Evolutionary conservation across 2,888 invertebrate genomes (phyloP).

Genomic region (Meiosimyza platycephala): DNA sequence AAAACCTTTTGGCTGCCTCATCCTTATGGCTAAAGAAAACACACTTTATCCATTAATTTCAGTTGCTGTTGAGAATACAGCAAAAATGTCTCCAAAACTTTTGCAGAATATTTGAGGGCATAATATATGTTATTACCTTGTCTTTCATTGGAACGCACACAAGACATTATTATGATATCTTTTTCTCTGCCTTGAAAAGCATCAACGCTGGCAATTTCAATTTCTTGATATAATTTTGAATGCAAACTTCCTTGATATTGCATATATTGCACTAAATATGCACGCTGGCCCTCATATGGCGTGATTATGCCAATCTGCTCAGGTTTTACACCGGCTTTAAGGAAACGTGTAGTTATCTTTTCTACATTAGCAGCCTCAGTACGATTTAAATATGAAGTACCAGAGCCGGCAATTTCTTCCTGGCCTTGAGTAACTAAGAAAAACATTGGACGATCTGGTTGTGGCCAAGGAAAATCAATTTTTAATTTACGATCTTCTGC

Average conservation of each 20-base stretch:
- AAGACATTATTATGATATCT: constrained; percentile 99
- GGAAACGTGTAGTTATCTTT: constrained; percentile 94
- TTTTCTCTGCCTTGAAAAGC: constrained; percentile 99
- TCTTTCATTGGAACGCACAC: constrained; percentile 97
- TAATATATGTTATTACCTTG: constrained; percentile 74
- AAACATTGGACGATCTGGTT: constrained; percentile 96
- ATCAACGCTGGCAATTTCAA: constrained; percentile 99
- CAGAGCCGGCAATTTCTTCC: constrained; percentile 98
- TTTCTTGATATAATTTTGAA: constrained; percentile 96
- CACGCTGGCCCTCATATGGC: constrained; percentile 98
- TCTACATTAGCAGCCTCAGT: constrained; percentile 99
- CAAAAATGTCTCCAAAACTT: no score
- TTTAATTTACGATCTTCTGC: constrained; percentile 94
- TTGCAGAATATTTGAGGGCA: no score
- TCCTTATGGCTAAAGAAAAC: no score
- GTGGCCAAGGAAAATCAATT: constrained; percentile 98
- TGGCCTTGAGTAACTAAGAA: constrained; percentile 98
- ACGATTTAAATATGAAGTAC: constrained; percentile 97
- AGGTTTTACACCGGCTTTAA: constrained; percentile 94
- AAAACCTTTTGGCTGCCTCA: no score
- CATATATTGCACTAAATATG: constrained; percentile 98
- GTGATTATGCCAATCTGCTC: constrained; percentile 99
- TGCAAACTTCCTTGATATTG: constrained; percentile 98
- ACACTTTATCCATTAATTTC: no score
- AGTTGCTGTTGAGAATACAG: no score